Base-by-base conservation (phyloP, 2,113 vertebrate genomes). In the Leptodactylus fuscus region DNA sequence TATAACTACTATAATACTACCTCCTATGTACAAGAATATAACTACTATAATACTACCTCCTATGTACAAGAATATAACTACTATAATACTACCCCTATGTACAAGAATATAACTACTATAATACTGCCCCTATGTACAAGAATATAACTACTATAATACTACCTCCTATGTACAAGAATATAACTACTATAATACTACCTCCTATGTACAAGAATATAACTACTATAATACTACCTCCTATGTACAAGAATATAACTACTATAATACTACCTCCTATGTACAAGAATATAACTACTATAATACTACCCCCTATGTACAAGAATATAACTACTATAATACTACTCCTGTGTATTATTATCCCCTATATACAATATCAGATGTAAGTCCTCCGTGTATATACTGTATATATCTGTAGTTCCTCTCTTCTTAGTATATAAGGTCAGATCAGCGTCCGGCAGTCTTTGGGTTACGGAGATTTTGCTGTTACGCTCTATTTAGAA, bases 151-250 rank as follows among this genome's bases (percentile, higher is more conserved):
- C 62, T 67, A 67, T 34, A 67, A 67, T 67, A 34, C 13, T 67
- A 16, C 62, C n/a, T 1, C 15, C 62, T 67, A 67, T 69, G 5
- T 69, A 20, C 58, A 62, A 29, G 24, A 34, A 67, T 67, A 67
- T 67, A 18, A 67, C 62, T 67, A 67, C 62, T 67, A 67, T 67
- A 67, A 34, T 67, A 67, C 62, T 34, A 15, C 62, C n/a, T 18
- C 62, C 62, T 67, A 67, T 67, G 4, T 67, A 67, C 62, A 67
- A 8, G 62, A 67, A 67, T 67, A 67, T 67, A 67, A 34, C 60
- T 67, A 67, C 62, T 67, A 67, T 67, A 67, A 67, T 67, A 67
- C 62, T 67, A 29, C 29, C n/a, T 2, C 62, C 62, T 67, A 67
- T 67, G 12, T 67, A 67, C 62, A 67, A 34, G 62, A 34, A 34